phyloP scores from a whole-genome alignment of 2,797 vertebrate genomes.

The Mormyrops attenuatus region DNA sequence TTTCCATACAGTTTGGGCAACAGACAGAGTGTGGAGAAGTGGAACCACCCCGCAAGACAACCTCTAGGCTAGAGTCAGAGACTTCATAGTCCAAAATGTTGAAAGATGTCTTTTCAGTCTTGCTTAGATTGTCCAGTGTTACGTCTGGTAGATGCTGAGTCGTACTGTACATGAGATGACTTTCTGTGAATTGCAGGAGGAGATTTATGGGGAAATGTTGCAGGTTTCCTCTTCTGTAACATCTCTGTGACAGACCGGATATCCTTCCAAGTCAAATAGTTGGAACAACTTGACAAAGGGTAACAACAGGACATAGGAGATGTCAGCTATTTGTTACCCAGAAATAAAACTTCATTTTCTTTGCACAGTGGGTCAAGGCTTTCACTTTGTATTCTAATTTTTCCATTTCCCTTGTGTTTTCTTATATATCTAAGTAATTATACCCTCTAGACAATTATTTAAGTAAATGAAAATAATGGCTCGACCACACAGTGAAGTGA shows the following conservation, averaged over 20 bases:
- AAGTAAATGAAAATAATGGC: background rate
- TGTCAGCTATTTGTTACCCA: background rate
- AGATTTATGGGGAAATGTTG: conserved; percentile 62
- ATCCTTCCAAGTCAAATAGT: conserved; percentile 60
- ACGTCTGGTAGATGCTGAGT: background rate
- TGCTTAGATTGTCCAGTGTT: background rate
- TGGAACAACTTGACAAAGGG: background rate
- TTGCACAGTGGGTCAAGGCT: background rate
- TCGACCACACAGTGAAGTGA: background rate
- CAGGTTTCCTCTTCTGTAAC: conserved; percentile 74
- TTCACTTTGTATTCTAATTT: background rate
- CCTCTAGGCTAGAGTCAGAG: background rate
- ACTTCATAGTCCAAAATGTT: background rate
- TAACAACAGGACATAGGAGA: background rate
- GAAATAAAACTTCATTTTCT: background rate
- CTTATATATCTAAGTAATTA: background rate
- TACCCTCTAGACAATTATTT: background rate
- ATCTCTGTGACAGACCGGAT: conserved; percentile 67
- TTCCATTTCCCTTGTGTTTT: background rate
- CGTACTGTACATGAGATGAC: background rate
- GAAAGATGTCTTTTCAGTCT: background rate
- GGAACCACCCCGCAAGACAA: background rate
- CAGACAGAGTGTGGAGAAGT: background rate
- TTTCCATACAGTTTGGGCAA: background rate
- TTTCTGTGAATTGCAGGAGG: conserved; percentile 18